Evolutionary conservation across 2,797 vertebrate species (phyloP), one percentile per base, ranked within the genome.

Genomic region (Thalassophryne amazonica): DNA sequence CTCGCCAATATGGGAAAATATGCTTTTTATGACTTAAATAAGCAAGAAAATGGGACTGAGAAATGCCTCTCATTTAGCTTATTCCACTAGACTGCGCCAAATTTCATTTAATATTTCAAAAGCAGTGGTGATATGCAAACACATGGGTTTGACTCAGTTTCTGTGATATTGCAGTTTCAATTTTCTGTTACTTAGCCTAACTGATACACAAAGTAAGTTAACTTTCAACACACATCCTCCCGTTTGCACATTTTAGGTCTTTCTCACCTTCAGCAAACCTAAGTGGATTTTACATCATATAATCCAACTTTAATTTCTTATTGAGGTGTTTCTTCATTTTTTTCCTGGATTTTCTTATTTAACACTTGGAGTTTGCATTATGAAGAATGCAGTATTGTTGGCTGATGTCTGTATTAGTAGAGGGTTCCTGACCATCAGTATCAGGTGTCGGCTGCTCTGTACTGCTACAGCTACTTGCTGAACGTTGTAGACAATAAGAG

Each of bases 171-270:
- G 7, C 13, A 19, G 35, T 1, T 22, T 18, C 7, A 37, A n/a
- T 2, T 8, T 1, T 15, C 23, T 15, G 41, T 38, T 18, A 42
- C n/a, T n/a, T 47, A 20, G 25, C 2, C 2, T 4, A 14, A 40
- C 19, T 23, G 8, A 28, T 46, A 14, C 24, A n/a, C 18, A 21
- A 41, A 16, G 11, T 4, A 47, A 21, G 15, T n/a, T 36, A 31
- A 12, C 20, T 9, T 43, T 54, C 36, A 53, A 34, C 52, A 21
- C 21, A 22, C 22, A 15, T 3, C 12, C 15, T 18, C 29, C 38
- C 35, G 51, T 62, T 62, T 67, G 19, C 31, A 41, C 37, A 41
- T 39, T 7, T 34, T 1, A n/a, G 21, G 9, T 10, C 0, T 2
- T 7, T n/a, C 8, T 37, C 7, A 0, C 16, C 3, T 34, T 11